These are phyloP conservation scores for Phalanger gymnotis DNA, from an alignment of 2,797 vertebrate genomes.

Conservation along the genomic window DNA sequence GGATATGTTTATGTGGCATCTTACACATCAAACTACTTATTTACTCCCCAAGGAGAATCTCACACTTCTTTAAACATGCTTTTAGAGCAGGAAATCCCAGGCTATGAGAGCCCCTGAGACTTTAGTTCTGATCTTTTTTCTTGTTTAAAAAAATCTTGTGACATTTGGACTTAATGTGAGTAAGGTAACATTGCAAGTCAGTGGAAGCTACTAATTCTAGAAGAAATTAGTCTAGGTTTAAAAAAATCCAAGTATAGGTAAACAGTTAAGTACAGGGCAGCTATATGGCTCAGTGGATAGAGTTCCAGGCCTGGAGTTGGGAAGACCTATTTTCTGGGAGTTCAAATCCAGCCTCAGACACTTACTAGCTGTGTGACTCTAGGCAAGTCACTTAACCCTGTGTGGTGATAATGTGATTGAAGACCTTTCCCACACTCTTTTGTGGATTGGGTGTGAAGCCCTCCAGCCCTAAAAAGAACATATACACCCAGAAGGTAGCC, in stretches of 20 bases:
- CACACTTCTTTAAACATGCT: slow-evolving; percentile 61
- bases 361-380: background rate
- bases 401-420: too few species aligned
- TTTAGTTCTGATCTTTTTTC: slow-evolving; percentile 61
- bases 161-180: background rate
- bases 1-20: slow-evolving; percentile 65
- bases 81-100: slow-evolving; percentile 42
- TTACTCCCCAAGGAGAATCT: slow-evolving; percentile 62
- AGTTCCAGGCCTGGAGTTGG: background rate
- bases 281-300: background rate
- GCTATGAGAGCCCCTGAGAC: slow-evolving; percentile 11
- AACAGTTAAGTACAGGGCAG: background rate
- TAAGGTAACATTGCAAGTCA: background rate
- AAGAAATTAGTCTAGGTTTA: slow-evolving; percentile 19
- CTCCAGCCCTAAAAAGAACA: too few species aligned
- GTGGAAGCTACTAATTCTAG: background rate
- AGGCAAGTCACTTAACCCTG: background rate
- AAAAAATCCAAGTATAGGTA: background rate
- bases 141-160: slow-evolving; percentile 38
- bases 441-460: too few species aligned
- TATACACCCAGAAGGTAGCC: too few species aligned
- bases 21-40: slow-evolving; percentile 58
- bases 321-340: background rate
- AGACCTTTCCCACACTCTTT: too few species aligned
- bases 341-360: background rate